phyloP scores from a whole-genome alignment of 2,888 invertebrate species.

The Thelaira solivaga region DNA sequence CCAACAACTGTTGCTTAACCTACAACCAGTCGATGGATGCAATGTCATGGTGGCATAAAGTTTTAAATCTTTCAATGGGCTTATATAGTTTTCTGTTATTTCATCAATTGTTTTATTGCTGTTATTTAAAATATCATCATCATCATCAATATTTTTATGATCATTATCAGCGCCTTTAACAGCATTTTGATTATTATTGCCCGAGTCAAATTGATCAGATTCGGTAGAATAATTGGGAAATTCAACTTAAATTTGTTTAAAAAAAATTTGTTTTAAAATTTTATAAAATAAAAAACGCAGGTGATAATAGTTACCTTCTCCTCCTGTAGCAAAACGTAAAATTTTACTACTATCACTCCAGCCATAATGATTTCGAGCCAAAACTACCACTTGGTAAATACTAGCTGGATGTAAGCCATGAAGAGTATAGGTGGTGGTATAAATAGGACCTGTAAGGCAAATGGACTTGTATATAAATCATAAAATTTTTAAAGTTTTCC shows the following conservation, averaged over 20 bases:
- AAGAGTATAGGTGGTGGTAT: conserved; percentile 86
- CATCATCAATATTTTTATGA: not conserved
- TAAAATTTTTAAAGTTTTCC: not conserved
- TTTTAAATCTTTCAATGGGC: conserved; percentile 47
- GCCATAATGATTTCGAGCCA: conserved; percentile 90
- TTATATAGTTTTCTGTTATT: conserved; percentile 47
- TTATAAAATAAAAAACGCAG: too few relatives aligned
- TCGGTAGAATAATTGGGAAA: conserved; percentile 76
- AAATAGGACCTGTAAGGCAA: conserved; percentile 81
- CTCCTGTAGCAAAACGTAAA: conserved; percentile 86
- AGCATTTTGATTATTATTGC: conserved; percentile 1
- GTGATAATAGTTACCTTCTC: conserved; percentile 83
- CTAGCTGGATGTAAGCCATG: conserved; percentile 85
- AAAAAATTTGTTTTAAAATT: not conserved
- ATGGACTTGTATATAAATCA: not conserved
- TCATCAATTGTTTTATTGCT: conserved; percentile 41
- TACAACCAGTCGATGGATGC: conserved; percentile 38
- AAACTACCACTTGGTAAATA: conserved; percentile 86
- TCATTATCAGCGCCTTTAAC: conserved; percentile 10
- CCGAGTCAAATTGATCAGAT: conserved; percentile 66
- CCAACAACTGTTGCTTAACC: conserved; percentile 35
- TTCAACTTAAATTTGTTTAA: conserved; percentile 68
- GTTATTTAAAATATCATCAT: conserved; percentile 11
- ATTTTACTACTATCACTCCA: conserved; percentile 88
- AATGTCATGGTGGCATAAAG: conserved; percentile 46